Percentiles rank a stretch among this genome's conserved stretches.
phyloP scores from a whole-genome alignment of 35 echinoderm and acorn worm species.

The Heliocidaris tuberculata region DNA sequence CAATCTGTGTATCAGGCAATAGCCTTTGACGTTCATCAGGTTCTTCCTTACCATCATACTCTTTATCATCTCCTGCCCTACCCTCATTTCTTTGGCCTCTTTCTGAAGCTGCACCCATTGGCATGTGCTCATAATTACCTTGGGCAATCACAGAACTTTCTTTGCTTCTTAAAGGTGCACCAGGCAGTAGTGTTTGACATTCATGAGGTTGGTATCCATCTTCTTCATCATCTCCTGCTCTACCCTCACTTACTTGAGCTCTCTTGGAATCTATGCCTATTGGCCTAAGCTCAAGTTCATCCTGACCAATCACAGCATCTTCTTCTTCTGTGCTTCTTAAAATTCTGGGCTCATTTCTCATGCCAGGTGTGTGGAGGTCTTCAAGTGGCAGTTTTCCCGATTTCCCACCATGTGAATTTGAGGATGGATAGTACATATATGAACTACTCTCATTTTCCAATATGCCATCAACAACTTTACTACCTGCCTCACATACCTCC shows the following conservation, averaged over 20 bases:
- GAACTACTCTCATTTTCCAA: neutral
- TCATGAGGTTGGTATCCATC: neutral
- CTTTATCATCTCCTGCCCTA: neutral
- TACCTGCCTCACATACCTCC: neutral
- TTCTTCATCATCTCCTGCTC: neutral
- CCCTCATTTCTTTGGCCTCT: neutral
- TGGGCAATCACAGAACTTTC: neutral
- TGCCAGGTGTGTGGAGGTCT: no score
- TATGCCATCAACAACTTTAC: neutral
- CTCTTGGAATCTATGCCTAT: no score
- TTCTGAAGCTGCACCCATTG: neutral
- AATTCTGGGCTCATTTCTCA: no score
- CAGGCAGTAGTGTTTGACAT: neutral
- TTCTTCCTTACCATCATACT: neutral
- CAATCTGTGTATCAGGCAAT: neutral
- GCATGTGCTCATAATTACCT: neutral
- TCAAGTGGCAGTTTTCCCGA: neutral
- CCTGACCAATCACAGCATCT: no score
- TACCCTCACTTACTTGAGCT: neutral
- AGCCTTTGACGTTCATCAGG: neutral
- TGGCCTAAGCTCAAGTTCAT: no score
- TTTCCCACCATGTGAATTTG: neutral
- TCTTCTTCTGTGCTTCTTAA: no score
- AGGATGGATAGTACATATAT: neutral
- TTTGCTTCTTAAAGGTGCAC: neutral